phyloP scores from a whole-genome alignment of 2,888 invertebrate species.

The Eilema sororculum region DNA sequence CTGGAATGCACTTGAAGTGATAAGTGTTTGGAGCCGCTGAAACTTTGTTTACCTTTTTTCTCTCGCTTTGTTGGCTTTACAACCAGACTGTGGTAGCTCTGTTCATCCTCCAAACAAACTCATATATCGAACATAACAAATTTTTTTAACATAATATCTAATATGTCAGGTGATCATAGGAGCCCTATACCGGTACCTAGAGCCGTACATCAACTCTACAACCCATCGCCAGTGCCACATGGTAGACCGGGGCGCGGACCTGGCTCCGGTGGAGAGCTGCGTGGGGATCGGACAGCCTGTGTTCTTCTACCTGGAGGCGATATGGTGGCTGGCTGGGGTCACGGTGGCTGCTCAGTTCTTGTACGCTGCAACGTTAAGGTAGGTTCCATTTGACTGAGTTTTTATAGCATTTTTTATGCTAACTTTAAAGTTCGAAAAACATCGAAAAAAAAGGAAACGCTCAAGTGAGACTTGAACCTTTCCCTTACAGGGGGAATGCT shows the following conservation, averaged over 20 bases:
- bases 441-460: too few relatives aligned
- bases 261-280: conserved; percentile 90
- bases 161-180: conserved; percentile 77
- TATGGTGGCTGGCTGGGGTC: conserved; percentile 92
- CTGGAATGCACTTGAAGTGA: too few relatives aligned
- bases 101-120: too few relatives aligned
- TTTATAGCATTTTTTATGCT: too few relatives aligned
- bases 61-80: too few relatives aligned
- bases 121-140: too few relatives aligned
- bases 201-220: conserved; percentile 69
- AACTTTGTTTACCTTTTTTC: too few relatives aligned
- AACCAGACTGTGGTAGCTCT: too few relatives aligned
- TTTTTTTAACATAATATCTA: neutral
- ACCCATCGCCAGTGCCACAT: conserved; percentile 76
- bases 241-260: conserved; percentile 87
- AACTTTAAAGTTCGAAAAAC: too few relatives aligned
- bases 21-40: too few relatives aligned
- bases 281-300: conserved; percentile 92
- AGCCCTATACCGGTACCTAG: conserved; percentile 71
- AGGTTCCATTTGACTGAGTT: neutral
- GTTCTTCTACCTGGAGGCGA: conserved; percentile 93
- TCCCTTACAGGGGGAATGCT: too few relatives aligned
- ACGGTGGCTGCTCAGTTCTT: conserved; percentile 90
- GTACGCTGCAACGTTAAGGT: conserved; percentile 90
- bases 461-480: too few relatives aligned